Evolutionary conservation across 2,888 invertebrate genomes (phyloP), one percentile per base, ranked within the genome.

Genomic region (Coenonympha arcania): DNA sequence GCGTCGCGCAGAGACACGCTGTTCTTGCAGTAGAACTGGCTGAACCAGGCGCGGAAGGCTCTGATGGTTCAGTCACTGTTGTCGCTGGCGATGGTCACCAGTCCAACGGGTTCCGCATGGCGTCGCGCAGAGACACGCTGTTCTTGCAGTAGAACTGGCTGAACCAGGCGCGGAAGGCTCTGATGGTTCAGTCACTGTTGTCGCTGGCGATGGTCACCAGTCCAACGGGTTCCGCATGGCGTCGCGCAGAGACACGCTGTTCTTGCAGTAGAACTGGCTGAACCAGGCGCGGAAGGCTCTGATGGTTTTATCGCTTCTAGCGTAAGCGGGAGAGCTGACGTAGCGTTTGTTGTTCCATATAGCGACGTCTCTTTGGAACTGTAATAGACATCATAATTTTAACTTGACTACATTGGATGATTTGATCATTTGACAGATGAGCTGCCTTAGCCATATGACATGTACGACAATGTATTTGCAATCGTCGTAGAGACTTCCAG

Each of bases 321-420:
- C 91, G 52, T 95, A 87, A 0, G 91, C 66, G 0, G 96, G 95
- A 0, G 90, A 89, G 26, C 87, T 88, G 0, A 90, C 81, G 70
- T 90, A 96, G 6, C 87, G 88, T 67, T 96, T 96, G 76, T 91
- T 91, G 71, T 95, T 95, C 96, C 96, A 96, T 3, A 96, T 90
- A 55, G 88, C 88, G 0, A 96, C 89, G 70, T 96, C 96, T 0
- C 96, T 88, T 70, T 94, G 92, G 63, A 96, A 91, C 94, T 95
- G 79, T 6, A 81, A 82, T 37, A 39, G n/a, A 46, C 20, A 26
- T 11, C 4, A n/a, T n/a, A n/a, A n/a, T n/a, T n/a, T n/a, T n/a
- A n/a, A n/a, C n/a, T n/a, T n/a, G n/a, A n/a, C n/a, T n/a, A n/a
- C n/a, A n/a, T n/a, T n/a, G n/a, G n/a, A n/a, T n/a, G n/a, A n/a